A percentile compares a stretch with the other conserved stretches of the same genome.
Conservation (phyloP, 2,888 invertebrate genomes). For the Halictus ligatus region DNA sequence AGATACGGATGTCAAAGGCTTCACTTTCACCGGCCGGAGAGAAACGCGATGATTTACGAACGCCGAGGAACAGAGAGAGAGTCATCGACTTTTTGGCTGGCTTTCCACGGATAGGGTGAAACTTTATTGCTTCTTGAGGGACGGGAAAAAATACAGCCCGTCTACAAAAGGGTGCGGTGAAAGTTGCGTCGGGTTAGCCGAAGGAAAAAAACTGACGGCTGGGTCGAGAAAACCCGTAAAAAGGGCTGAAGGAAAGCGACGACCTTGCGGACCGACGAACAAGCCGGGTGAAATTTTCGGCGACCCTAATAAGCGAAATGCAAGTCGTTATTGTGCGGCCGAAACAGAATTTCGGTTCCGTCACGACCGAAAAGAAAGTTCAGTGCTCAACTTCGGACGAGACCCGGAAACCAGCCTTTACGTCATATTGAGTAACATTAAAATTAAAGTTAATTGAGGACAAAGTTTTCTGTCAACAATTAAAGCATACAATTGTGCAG, state of each 20-base stretch:
- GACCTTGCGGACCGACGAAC: constrained; percentile 40
- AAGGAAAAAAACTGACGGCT: constrained; percentile 43
- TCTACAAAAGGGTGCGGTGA: constrained; percentile 75
- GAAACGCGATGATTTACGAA: constrained; percentile 74
- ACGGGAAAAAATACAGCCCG: constrained; percentile 23
- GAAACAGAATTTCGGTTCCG: neutral
- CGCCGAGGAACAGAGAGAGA: constrained; percentile 33
- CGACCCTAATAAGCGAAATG: neutral
- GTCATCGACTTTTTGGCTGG: constrained; percentile 58
- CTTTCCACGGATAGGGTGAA: constrained; percentile 68
- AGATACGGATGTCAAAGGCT: constrained; percentile 74
- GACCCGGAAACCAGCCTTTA: neutral
- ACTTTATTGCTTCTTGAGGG: constrained; percentile 68
- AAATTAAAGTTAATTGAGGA: neutral
- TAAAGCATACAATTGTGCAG: neutral
- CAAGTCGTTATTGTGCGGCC: neutral
- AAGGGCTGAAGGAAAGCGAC: constrained; percentile 42
- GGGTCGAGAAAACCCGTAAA: constrained; percentile 37
- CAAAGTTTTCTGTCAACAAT: neutral
- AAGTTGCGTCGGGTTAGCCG: constrained; percentile 70
- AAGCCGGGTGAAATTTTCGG: constrained; percentile 26
- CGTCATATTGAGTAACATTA: neutral
- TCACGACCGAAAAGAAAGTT: neutral
- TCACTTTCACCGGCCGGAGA: constrained; percentile 77
- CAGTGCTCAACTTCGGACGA: neutral